Evolutionary conservation across 2,888 invertebrate genomes (phyloP), one percentile per base, ranked within the genome.

Genomic region (Volucella zonaria): DNA sequence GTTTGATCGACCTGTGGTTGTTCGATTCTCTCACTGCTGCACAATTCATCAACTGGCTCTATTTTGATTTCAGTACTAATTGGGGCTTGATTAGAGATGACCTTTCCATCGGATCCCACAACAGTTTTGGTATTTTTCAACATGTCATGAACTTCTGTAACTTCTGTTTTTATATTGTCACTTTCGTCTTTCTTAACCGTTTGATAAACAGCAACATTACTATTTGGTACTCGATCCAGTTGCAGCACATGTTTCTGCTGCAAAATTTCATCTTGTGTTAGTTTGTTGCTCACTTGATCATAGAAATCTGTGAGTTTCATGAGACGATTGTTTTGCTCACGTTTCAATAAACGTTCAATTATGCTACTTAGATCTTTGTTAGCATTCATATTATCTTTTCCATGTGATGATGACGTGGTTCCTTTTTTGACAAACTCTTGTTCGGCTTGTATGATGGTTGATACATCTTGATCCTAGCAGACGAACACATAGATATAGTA

Each of bases 81-180:
- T 0, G 31, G 43, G 54, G 43, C 90, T 89, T 87, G 89, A 89
- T 89, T 88, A 43, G 89, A 88, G 23, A 93, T 88, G 51, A 93
- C 93, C 88, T 94, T 94, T n/a, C 96, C 96, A 91, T 95, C 95
- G 3, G 93, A 91, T 85, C 94, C 95, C 47, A 96, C 90, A 52
- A 95, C 92, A 9, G 94, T 95, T 87, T 94, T 93, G 86, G 94
- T 91, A n/a, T 92, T 91, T 58, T 92, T 90, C 89, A 92, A 73
- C 93, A 93, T 87, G 93, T 90, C 87, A 94, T 94, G 83, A 89
- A 92, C 88, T 94, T 94, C 86, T 93, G 92, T 91, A 93, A 95
- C 88, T 92, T 95, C 94, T 15, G 92, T 92, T 89, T 93, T 93
- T 92, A 95, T 95, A 87, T 93, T 93, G 51, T 92, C 92, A 87